Evolutionary conservation across 2,797 vertebrate species (phyloP), one percentile per base, ranked within the genome.

Genomic region (Menidia menidia): DNA sequence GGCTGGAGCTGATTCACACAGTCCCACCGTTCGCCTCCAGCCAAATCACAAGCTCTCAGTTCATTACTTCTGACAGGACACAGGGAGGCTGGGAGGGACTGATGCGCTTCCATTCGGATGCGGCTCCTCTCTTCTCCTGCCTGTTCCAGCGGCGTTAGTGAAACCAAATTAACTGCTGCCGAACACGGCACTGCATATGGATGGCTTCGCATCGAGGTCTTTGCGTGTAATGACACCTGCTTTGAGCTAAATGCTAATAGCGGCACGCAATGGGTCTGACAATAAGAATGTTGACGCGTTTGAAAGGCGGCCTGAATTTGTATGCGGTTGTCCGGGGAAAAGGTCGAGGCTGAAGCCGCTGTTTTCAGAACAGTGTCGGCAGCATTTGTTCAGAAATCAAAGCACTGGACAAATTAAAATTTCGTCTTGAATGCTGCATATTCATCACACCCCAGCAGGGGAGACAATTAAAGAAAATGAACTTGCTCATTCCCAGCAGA

Each of bases 1-100:
- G 85, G 78, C 86, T 51, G 61, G 31, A 67, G 82, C 80, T 78
- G 83, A 80, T 74, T 89, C 78, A 83, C 78, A 70, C 68, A 47
- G 75, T 47, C 51, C 79, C 75, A 64, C 30, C 66, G 70, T 79
- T 84, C 79, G 82, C 82, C 81, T 79, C 44, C 13, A 79, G 84
- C 83, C 83, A 78, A 82, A 87, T 86, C 83, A 75, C 72, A 68
- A 79, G 57, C 82, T 83, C 79, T 81, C 77, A 75, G 77, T 86
- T 90, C 84, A 87, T 78, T 87, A 87, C 59, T 74, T 64, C 83
- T 86, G 86, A 89, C 85, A 79, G 75, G 60, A 82, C 83, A 84
- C 87, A 88, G 82, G 81, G 75, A 39, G 82, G 66, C 72, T 72
- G 45, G 70, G 84, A 84, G 71, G 74, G 82, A 84, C 60, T 78